phyloP scores from a whole-genome alignment of 2,888 invertebrate species.

The Adineta ricciae region DNA sequence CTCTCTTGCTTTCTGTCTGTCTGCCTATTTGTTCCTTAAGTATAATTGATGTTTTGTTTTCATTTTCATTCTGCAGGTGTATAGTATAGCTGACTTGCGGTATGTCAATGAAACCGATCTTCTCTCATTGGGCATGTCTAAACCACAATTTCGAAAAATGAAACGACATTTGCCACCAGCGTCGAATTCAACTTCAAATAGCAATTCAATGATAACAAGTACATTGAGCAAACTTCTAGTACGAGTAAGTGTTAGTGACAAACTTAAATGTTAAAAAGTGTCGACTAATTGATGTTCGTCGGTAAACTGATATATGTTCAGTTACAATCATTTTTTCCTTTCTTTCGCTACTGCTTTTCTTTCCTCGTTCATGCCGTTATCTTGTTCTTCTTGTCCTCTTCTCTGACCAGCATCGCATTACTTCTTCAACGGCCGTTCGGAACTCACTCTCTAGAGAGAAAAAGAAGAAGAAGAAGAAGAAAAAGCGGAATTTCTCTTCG shows the following conservation, averaged over 20 bases:
- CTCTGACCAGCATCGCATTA: background rate
- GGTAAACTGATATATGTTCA: background rate
- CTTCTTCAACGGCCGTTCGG: background rate
- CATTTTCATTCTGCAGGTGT: background rate
- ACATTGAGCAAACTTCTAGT: background rate
- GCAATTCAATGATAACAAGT: background rate
- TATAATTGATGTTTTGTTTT: background rate
- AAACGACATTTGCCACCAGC: background rate
- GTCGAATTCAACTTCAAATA: background rate
- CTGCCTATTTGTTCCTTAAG: background rate
- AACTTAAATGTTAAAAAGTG: background rate
- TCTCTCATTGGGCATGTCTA: background rate
- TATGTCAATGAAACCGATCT: background rate
- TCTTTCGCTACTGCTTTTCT: background rate
- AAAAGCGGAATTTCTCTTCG: background rate
- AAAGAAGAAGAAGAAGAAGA: background rate
- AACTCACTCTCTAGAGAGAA: background rate
- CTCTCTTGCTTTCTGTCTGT: background rate
- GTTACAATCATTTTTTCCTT: background rate
- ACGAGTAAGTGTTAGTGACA: background rate
- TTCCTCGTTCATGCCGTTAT: background rate
- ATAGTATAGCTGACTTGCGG: background rate
- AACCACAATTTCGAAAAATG: slow-evolving; percentile 13
- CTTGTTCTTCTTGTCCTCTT: background rate
- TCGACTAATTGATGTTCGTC: background rate